A percentile compares a stretch with the other conserved stretches of the same genome.
These are phyloP conservation scores for Dione juno DNA, from an alignment of 2,888 invertebrate species.

Conservation along the genomic window DNA sequence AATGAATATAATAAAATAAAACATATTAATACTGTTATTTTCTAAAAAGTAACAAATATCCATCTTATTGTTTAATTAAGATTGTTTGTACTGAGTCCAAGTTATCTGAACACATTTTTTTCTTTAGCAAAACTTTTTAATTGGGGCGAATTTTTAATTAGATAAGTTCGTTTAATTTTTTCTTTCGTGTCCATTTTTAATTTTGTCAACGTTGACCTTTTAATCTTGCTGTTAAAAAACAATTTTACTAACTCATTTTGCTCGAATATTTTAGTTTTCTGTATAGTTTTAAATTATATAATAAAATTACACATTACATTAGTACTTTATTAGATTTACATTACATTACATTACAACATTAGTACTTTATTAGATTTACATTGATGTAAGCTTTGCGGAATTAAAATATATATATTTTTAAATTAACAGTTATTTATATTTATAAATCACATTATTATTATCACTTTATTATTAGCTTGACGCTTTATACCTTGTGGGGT, in stretches of 20 bases:
- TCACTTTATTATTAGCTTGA: too few species aligned
- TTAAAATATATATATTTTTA: too few species aligned
- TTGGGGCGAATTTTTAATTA: constrained; percentile 70
- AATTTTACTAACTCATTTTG: background rate
- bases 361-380: too few species aligned
- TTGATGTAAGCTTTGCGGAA: too few species aligned
- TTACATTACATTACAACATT: too few species aligned
- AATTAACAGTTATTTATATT: too few species aligned
- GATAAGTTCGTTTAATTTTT: constrained; percentile 58
- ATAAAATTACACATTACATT: too few species aligned
- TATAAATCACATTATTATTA: too few species aligned
- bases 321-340: too few species aligned
- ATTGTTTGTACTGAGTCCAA: constrained; percentile 34
- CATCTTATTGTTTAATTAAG: constrained; percentile 42
- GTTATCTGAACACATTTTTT: constrained; percentile 47
- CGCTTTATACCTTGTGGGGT: too few species aligned
- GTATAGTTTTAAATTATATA: background rate
- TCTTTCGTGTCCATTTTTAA: constrained; percentile 44
- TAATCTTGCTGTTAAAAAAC: background rate
- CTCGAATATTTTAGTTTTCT: background rate
- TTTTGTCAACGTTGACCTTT: constrained; percentile 29
- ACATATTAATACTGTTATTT: background rate
- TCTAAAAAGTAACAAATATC: background rate
- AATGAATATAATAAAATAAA: too few species aligned
- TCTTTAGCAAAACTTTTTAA: constrained; percentile 55